phyloP scores from a whole-genome alignment of 2,113 vertebrate genomes.

The Anthoscopus minutus region DNA sequence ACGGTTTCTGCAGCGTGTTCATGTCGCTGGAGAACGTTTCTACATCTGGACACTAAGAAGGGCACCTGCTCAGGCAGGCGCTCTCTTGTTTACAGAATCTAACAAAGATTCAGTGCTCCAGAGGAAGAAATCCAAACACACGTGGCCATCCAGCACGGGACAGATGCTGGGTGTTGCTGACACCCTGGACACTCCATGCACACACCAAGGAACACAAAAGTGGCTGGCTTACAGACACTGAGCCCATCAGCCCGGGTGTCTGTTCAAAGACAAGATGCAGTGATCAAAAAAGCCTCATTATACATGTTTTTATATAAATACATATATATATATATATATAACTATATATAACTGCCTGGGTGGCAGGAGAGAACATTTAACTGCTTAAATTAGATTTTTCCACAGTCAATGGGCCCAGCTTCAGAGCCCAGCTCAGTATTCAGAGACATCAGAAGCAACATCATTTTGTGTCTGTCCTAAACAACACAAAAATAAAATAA shows the following conservation, averaged over 20 bases:
- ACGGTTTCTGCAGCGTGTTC: neutral
- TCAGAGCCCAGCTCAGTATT: neutral
- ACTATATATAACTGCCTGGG: too few species aligned
- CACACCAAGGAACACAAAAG: accelerated
- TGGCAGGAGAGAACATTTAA: accelerated
- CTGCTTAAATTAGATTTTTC: accelerated
- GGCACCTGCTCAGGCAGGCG: accelerated
- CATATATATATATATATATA: neutral
- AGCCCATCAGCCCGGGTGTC: neutral
- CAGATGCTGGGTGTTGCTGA: accelerated
- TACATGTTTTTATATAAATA: neutral
- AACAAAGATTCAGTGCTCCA: neutral
- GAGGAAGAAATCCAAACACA: neutral
- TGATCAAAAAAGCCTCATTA: neutral
- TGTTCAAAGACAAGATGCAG: neutral
- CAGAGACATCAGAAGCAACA: neutral
- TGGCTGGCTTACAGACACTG: accelerated
- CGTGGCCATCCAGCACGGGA: accelerated
- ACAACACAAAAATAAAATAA: neutral
- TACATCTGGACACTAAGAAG: neutral
- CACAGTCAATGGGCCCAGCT: accelerated
- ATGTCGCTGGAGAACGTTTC: neutral
- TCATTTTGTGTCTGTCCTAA: neutral
- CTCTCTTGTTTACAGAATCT: accelerated
- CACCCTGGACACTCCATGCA: accelerated